These are phyloP conservation scores for Toxonevra muliebris DNA, from an alignment of 2,888 invertebrate species.

Conservation along the genomic window DNA sequence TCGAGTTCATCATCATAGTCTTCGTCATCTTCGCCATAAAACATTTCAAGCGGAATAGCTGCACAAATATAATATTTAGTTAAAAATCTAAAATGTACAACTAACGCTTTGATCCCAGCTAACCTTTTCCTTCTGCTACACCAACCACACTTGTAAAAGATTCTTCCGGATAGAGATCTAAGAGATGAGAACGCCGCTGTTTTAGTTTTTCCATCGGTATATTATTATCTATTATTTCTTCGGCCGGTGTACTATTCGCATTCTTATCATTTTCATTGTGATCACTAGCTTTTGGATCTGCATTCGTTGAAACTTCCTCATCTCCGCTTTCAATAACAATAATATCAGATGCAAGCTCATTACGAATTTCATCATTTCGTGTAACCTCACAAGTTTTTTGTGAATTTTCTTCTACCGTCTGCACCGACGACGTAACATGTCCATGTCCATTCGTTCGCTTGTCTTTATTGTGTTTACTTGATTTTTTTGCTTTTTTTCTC, in stretches of 20 bases:
- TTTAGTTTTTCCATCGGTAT: conserved; percentile 41
- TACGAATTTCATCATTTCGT: neutral
- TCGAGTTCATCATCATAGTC: conserved; percentile 46
- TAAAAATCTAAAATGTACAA: neutral
- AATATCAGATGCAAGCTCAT: conserved; percentile 16
- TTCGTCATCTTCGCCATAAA: conserved; percentile 76
- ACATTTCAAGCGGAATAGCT: conserved; percentile 45
- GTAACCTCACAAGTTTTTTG: no score
- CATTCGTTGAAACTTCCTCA: conserved; percentile 13
- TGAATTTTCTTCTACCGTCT: conserved; percentile 6
- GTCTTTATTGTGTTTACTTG: conserved; percentile 28
- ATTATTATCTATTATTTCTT: conserved; percentile 6
- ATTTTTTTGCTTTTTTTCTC: conserved; percentile 39
- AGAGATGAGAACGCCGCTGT: conserved; percentile 67
- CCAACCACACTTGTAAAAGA: conserved; percentile 40
- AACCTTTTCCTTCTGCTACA: conserved; percentile 13
- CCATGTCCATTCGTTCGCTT: conserved; percentile 5
- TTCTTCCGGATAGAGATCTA: conserved; percentile 67
- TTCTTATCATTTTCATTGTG: conserved; percentile 23
- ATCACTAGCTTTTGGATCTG: neutral
- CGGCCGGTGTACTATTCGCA: conserved; percentile 1
- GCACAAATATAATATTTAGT: neutral
- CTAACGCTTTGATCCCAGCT: neutral
- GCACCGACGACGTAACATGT: neutral
- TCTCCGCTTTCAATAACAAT: conserved; percentile 38